Evolutionary conservation across 2,113 vertebrate species (phyloP).

Genomic region (Sorex fumeus): DNA sequence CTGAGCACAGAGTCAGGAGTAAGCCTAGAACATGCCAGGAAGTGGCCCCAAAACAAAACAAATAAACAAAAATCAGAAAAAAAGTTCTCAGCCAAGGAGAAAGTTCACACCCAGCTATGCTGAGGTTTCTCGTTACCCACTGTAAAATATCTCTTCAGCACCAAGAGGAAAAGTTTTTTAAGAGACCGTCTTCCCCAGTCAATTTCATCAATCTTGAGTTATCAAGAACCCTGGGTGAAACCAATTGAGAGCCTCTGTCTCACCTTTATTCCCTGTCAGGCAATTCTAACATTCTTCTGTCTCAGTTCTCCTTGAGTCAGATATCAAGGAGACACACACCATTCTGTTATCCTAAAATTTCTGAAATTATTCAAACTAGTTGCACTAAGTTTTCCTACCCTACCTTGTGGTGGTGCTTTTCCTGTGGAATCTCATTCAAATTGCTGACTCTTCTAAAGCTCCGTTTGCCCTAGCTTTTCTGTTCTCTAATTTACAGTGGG

Average conservation of each 20-base stretch:
- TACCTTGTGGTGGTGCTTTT: not conserved
- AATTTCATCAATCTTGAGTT: too few relatives aligned
- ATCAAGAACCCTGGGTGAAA: too few relatives aligned
- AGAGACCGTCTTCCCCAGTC: too few relatives aligned
- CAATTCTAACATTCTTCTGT: not conserved
- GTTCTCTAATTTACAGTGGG: not conserved
- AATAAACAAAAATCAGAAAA: not conserved
- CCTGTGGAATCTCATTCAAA: not conserved
- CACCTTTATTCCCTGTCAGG: not conserved
- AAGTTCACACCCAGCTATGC: not conserved
- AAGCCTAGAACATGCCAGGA: too few relatives aligned
- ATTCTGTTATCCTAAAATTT: not conserved
- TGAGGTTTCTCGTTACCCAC: too few relatives aligned
- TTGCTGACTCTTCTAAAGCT: accelerated
- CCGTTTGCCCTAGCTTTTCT: not conserved
- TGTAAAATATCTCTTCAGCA: too few relatives aligned
- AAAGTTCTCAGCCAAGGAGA: not conserved
- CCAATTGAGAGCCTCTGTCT: not conserved
- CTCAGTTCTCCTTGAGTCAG: not conserved
- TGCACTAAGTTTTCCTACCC: not conserved
- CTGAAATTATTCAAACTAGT: not conserved
- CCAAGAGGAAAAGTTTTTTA: too few relatives aligned
- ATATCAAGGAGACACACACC: not conserved
- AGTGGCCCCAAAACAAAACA: too few relatives aligned
- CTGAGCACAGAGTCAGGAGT: too few relatives aligned